Base-by-base conservation (phyloP, 2,888 invertebrate genomes). In the Oasisia sp. region DNA sequence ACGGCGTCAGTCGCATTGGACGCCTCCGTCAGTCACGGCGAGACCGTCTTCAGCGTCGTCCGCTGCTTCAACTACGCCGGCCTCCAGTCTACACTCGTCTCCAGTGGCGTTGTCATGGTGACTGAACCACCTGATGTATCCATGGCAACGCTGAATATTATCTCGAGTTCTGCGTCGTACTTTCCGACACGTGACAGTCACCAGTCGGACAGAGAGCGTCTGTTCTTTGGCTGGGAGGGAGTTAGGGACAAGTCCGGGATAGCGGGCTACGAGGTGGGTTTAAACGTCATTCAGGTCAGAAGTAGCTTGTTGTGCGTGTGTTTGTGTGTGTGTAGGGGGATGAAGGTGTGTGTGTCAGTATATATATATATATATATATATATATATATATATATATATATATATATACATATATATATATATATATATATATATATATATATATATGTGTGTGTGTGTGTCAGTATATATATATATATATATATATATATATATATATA, bases 31-130 rank as follows among this genome's bases (percentile, higher is more conserved):
- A 74, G 74, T 27, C 74, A 74, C 74, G 74, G 74, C 74, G 74
- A 74, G 74, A 74, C 74, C 4, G 74, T 74, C n/a, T 74, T 74
- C 74, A 74, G 74, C 27, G 74, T 74, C 74, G 74, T 74, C 74
- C 74, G 74, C 74, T 74, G 74, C 74, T 74, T 74, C 74, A 74
- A 74, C 74, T 74, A 74, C 74, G 74, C 74, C 74, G 74, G 74
- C 74, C n/a, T 74, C 74, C 74, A 74, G 27, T n/a, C 74, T 1
- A 74, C 74, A n/a, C 74, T 74, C 74, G 27, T 74, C 74, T 74
- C 74, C 74, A 74, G 74, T 27, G 74, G 74, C 27, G 74, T 74
- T 74, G 74, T 74, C 27, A 74, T 74, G 27, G 74, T 74, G 74
- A 74, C 74, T 27, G 27, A 74, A 74, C 74, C 74, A 74, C 74